phyloP scores from a whole-genome alignment of 2,797 vertebrate genomes.

The Columba guinea region DNA sequence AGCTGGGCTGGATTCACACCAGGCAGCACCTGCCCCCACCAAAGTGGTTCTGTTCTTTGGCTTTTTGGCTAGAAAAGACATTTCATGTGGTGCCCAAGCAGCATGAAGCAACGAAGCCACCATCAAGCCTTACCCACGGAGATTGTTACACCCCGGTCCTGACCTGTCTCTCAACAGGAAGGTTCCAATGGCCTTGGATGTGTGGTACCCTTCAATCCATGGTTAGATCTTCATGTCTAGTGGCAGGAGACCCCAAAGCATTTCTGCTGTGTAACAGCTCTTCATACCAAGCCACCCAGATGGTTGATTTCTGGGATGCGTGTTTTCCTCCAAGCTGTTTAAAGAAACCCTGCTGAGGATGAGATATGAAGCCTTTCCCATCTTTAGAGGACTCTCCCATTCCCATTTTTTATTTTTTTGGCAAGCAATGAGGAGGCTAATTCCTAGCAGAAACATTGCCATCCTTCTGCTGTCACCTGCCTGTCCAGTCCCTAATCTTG shows the following conservation, averaged over 20 bases:
- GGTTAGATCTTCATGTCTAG: not conserved
- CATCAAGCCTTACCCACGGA: rapidly evolving
- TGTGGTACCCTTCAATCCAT: not conserved
- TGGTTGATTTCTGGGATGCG: not conserved
- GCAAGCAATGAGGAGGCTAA: not conserved
- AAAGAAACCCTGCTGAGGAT: not conserved
- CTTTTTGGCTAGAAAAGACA: not conserved
- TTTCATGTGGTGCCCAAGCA: rapidly evolving
- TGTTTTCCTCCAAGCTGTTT: not conserved
- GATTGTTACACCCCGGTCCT: not conserved
- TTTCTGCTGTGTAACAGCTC: not conserved
- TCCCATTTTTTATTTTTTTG: not conserved
- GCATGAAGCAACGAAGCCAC: not conserved
- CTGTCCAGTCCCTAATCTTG: constrained; percentile 13
- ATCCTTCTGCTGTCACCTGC: constrained; percentile 31
- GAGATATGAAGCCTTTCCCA: not conserved
- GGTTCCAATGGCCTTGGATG: not conserved
- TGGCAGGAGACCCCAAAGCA: not conserved
- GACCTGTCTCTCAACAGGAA: rapidly evolving
- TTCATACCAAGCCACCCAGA: not conserved
- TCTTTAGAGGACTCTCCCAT: not conserved
- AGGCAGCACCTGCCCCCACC: not conserved
- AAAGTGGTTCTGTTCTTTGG: not conserved
- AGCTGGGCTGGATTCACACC: not conserved
- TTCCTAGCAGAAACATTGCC: not conserved